Evolutionary conservation across 2,888 invertebrate genomes (phyloP).

Genomic region (Unio delphinus): DNA sequence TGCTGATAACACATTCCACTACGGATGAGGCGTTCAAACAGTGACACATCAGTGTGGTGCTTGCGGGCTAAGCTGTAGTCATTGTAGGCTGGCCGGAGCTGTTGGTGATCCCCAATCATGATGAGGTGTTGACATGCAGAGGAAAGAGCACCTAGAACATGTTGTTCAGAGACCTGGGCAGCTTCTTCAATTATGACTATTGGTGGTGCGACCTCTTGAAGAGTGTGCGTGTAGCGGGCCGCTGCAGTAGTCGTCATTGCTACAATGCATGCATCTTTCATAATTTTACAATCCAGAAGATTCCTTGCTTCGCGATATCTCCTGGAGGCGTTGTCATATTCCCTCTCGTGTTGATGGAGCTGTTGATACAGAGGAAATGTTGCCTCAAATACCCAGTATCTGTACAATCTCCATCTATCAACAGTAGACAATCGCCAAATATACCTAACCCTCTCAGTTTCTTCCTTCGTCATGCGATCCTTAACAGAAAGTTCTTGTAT

Average conservation of each 20-base stretch:
- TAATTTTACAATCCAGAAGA: constrained; percentile 60
- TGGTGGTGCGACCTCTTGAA: constrained; percentile 65
- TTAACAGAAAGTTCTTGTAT: no score
- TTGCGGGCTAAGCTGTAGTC: constrained; percentile 79
- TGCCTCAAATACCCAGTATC: constrained; percentile 59
- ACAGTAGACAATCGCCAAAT: constrained; percentile 53
- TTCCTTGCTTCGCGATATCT: constrained; percentile 40
- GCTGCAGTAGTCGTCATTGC: constrained; percentile 71
- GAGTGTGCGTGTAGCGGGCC: constrained; percentile 60
- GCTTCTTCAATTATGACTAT: constrained; percentile 85
- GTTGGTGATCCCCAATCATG: constrained; percentile 87
- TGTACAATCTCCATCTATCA: constrained; percentile 72
- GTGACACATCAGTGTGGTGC: constrained; percentile 82
- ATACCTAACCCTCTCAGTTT: constrained; percentile 36
- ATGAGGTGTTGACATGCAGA: constrained; percentile 84
- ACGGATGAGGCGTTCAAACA: constrained; percentile 85
- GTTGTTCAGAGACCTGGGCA: constrained; percentile 88
- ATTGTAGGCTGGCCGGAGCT: constrained; percentile 82
- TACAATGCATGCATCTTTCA: constrained; percentile 57
- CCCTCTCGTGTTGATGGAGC: constrained; percentile 35
- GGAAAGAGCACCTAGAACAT: constrained; percentile 84
- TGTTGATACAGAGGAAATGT: constrained; percentile 21
- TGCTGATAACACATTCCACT: constrained; percentile 77
- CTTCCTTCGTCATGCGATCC: constrained; percentile 38
- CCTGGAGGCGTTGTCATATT: constrained; percentile 43